A percentile compares a stretch with the other conserved stretches of the same genome.
These are phyloP conservation scores for Zoroaster sp. DNA, from an alignment of 53 echinoderm and acorn worm genomes.

Conservation along the genomic window DNA sequence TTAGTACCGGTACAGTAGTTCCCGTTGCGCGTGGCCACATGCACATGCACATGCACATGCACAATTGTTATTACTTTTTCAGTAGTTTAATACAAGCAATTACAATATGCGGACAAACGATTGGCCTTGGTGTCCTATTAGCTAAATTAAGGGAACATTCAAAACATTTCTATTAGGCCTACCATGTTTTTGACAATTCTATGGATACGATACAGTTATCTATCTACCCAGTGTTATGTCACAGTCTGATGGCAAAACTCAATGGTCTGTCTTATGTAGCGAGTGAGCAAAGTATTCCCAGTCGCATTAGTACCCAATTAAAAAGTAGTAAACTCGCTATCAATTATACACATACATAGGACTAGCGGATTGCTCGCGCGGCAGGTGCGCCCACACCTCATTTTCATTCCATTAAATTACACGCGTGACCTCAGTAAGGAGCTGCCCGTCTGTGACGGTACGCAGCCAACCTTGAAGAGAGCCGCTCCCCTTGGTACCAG, in stretches of 20 bases:
- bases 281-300: neutral
- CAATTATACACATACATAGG: slow-evolving; percentile 17
- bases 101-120: too few species aligned
- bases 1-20: too few species aligned
- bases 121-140: neutral
- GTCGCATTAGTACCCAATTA: slow-evolving; percentile 31
- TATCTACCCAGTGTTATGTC: neutral
- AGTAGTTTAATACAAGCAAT: too few species aligned
- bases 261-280: neutral
- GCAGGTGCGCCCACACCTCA: slow-evolving; percentile 37
- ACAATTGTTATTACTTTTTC: too few species aligned
- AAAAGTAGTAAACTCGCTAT: slow-evolving; percentile 45
- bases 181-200: neutral
- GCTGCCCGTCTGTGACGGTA: neutral
- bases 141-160: neutral
- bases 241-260: slow-evolving; percentile 24
- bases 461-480: slow-evolving; percentile 3
- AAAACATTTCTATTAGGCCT: neutral
- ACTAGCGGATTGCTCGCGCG: slow-evolving; percentile 2
- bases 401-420: slow-evolving; percentile 53
- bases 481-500: neutral
- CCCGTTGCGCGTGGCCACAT: too few species aligned
- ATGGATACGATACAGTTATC: neutral
- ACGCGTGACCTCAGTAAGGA: slow-evolving; percentile 38
- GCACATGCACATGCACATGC: too few species aligned